Evolutionary conservation across 2,888 invertebrate species (phyloP).

Genomic region (Tridacna gigas): DNA sequence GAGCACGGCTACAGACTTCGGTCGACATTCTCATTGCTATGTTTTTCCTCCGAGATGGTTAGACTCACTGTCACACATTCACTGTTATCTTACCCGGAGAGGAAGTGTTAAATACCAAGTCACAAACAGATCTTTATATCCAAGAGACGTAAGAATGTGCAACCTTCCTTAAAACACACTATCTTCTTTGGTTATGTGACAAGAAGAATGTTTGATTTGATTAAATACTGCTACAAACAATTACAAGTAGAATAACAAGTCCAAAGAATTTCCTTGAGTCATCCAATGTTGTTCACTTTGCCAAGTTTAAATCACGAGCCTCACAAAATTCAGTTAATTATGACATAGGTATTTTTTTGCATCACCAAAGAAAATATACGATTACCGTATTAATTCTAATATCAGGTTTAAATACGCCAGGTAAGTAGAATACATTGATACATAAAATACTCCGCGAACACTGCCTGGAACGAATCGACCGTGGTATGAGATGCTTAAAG

Average conservation of each 20-base stretch:
- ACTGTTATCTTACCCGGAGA: not conserved
- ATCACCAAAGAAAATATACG: not conserved
- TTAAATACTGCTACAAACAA: not conserved
- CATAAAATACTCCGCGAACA: not conserved
- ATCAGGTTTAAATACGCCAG: too few species aligned
- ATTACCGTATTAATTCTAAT: not conserved
- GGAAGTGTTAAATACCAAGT: conserved; percentile 17
- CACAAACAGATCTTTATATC: conserved; percentile 13
- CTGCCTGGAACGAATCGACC: not conserved
- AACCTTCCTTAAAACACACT: not conserved
- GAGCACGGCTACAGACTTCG: not conserved
- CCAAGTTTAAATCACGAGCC: conserved; percentile 5
- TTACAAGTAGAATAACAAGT: not conserved
- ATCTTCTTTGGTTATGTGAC: conserved; percentile 3
- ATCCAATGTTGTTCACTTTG: not conserved
- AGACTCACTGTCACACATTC: not conserved
- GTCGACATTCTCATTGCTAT: not conserved
- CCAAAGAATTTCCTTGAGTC: conserved; percentile 14
- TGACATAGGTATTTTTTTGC: conserved; percentile 3
- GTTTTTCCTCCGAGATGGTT: not conserved
- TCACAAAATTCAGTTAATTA: conserved; percentile 4
- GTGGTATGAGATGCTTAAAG: not conserved
- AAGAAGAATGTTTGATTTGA: not conserved
- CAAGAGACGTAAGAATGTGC: conserved; percentile 12
- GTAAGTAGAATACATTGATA: not conserved